Base-by-base conservation (phyloP, 2,113 vertebrate species). In the Probosciger aterrimus region DNA sequence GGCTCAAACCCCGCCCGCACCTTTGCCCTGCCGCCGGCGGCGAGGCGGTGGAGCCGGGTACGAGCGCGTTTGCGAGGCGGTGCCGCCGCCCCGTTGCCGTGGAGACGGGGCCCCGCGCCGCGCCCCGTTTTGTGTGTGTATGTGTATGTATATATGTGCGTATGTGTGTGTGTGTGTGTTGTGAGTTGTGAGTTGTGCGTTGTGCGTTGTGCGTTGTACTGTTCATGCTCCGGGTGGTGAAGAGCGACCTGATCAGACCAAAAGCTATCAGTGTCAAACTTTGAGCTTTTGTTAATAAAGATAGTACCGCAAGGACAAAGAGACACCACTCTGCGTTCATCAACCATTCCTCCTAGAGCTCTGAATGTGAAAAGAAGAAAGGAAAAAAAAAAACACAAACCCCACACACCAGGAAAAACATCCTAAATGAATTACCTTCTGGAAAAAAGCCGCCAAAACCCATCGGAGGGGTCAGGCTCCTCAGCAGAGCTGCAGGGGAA, bases 321-420 rank as follows among this genome's bases (percentile, higher is more conserved):
- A 53, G 25, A 22, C 9, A 16, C 8, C 22, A 22, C 35, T 59
- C 49, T 18, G 7, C 7, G 1, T 57, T 39, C 39, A 46, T 41
- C 60, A 37, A 28, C 3, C 20, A 4, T 5, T n/a, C 2, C 27
- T 57, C 60, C 33, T 20, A 15, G 20, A 49, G 41, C 50, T 41
- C 23, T 13, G 17, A 62, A 83, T 4, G 22, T 7, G 25, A 30
- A 25, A 19, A 10, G 2, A 13, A 3, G 3, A 5, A 4, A 11
- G 1, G 6, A 28, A 18, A 11, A 25, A 31, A n/a, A 30, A 8
- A 4, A 2, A 12, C n/a, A 18, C 18, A 49, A 2, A 12, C 15
- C 50, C 14, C 57, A 35, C 44, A 18, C 9, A 28, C 24, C 18
- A 46, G 22, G 24, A 27, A 52, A 28, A 44, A 28, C 5, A 4